These are phyloP conservation scores for Halocaridina rubra DNA, from an alignment of 2,888 invertebrate genomes.

Conservation along the genomic window DNA sequence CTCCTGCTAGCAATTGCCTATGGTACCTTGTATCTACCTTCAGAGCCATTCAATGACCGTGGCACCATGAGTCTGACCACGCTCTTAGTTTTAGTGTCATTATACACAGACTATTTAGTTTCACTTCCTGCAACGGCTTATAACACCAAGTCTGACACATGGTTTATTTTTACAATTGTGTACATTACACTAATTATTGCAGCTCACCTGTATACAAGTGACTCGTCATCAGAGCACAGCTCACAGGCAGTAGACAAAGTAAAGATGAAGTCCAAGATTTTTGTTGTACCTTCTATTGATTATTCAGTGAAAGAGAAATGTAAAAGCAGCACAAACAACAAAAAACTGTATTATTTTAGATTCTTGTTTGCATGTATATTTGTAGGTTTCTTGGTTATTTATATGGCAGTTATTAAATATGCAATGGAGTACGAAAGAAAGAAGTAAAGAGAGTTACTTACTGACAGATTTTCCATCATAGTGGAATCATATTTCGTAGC, in stretches of 20 bases:
- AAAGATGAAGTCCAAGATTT: too few relatives aligned
- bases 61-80: constrained; percentile 38
- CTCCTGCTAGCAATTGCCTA: constrained; percentile 32
- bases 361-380: neutral
- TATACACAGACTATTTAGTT: constrained; percentile 26
- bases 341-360: neutral
- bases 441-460: too few relatives aligned
- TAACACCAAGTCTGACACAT: constrained; percentile 26
- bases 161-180: constrained; percentile 30
- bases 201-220: constrained; percentile 13
- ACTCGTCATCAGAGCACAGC: neutral
- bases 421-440: too few relatives aligned
- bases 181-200: constrained; percentile 26
- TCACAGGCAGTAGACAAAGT: neutral
- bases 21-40: constrained; percentile 25
- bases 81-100: constrained; percentile 28
- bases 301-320: too few relatives aligned
- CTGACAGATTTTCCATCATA: too few relatives aligned
- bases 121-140: constrained; percentile 18
- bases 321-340: neutral
- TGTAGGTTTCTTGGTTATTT: too few relatives aligned
- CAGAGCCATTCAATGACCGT: constrained; percentile 26
- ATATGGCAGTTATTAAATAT: too few relatives aligned
- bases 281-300: too few relatives aligned
- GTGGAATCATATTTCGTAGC: too few relatives aligned